Base-by-base conservation (phyloP, 2,113 vertebrate species). In the Carlito syrichta region DNA sequence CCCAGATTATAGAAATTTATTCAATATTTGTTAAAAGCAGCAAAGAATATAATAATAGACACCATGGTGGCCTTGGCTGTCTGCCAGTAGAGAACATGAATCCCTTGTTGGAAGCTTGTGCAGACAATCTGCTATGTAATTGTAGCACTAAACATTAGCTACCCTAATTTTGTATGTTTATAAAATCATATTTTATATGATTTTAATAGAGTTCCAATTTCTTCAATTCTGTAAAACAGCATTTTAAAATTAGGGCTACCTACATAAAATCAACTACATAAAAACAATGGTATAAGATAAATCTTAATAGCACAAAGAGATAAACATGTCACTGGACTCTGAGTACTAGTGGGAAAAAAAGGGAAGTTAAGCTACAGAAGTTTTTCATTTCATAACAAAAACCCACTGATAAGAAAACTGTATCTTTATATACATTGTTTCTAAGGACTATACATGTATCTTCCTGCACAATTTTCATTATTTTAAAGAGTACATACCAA, bases 401-500 rank as follows among this genome's bases (percentile, higher is more conserved):
- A 69, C 60, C 20, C 79, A 96, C 14, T 43, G n/a, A 6, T 32
- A 54, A 60, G 27, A 73, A 94, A 92, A 89, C 1, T 30, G 40
- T 25, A 69, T 1, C 8, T 35, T 74, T 38, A 73, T 2, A 94
- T 12, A 60, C 43, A 96, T 45, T 93, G 71, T 50, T 91, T 58
- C 85, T 88, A 63, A 69, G 40, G 93, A 91, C 78, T 50, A 56
- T 14, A 48, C 78, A 74, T 0, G 0, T 9, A 12, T 0, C 66
- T 45, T 23, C 20, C 14, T 86, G 2, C 13, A 66, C 50, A 94
- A 69, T 0, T 10, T 78, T 92, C 73, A 58, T 48, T 88, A 68
- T 63, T 94, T 79, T 88, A 38, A 91, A 16, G 86, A 93, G 73
- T 79, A 99, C 99, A 97, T 98, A 99, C 99, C 99, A 38, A 99